Percentiles rank a stretch among this genome's conserved stretches.
Conservation (phyloP, 1,140 invertebrate genomes). For the Anoplolepis gracilipes region DNA sequence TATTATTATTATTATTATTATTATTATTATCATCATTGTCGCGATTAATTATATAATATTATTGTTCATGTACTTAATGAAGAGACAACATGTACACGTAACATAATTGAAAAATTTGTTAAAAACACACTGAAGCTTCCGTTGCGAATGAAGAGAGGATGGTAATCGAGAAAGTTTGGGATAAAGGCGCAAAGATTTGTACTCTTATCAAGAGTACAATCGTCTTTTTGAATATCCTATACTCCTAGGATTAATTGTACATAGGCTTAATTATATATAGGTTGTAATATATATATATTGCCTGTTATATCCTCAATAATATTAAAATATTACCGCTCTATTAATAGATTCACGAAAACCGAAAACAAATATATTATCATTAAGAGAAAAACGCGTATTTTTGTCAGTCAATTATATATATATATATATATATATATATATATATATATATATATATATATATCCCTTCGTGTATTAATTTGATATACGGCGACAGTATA, state of each 20-base stretch:
- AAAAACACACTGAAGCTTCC: slow-evolving; percentile 40
- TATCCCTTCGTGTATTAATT: background rate
- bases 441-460: background rate
- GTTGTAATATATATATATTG: slow-evolving; percentile 82
- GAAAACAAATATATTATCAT: slow-evolving; percentile 81
- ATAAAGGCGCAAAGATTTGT: slow-evolving; percentile 1
- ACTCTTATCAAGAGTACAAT: slow-evolving; percentile 25
- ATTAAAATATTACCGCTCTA: slow-evolving; percentile 77
- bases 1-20: slow-evolving; percentile 66
- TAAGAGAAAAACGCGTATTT: slow-evolving; percentile 68
- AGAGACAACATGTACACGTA: slow-evolving; percentile 22
- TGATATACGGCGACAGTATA: background rate
- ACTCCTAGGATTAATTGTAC: slow-evolving; percentile 74
- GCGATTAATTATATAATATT: slow-evolving; percentile 70
- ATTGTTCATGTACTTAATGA: slow-evolving; percentile 74
- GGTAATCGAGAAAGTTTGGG: background rate
- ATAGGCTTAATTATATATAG: slow-evolving; percentile 57
- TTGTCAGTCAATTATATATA: background rate
- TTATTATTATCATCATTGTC: slow-evolving; percentile 79
- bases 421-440: background rate
- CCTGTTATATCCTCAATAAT: slow-evolving; percentile 83
- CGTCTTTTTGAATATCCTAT: slow-evolving; percentile 66
- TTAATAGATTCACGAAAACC: slow-evolving; percentile 76
- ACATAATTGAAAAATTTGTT: slow-evolving; percentile 52
- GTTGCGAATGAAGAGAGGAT: slow-evolving; percentile 17